phyloP scores from a whole-genome alignment of 1,140 invertebrate species.

The Lasioglossum albipes region DNA sequence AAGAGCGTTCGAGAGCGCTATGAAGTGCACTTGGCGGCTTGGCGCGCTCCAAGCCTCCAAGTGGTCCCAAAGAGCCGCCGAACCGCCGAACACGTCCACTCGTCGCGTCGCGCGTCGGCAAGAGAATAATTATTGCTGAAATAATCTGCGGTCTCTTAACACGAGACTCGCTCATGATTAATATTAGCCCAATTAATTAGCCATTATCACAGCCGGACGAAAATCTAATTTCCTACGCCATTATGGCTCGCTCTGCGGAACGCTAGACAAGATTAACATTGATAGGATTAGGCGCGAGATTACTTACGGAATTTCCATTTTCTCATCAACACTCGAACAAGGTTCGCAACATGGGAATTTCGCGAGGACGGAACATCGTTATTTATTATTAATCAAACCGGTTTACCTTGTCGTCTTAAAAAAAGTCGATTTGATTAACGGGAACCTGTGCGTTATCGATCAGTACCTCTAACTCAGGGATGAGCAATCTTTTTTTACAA shows the following conservation, averaged over 20 bases:
- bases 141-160: conserved; percentile 29
- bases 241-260: neutral
- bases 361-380: neutral
- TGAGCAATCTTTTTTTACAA: too few species aligned
- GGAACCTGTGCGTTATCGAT: too few species aligned
- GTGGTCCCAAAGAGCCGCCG: conserved; percentile 34
- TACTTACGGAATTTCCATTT: conserved; percentile 14
- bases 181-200: conserved; percentile 37
- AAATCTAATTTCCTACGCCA: conserved; percentile 33
- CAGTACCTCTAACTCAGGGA: too few species aligned
- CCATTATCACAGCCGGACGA: conserved; percentile 30
- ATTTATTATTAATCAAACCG: too few species aligned
- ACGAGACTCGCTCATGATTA: conserved; percentile 14
- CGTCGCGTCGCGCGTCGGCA: too few species aligned
- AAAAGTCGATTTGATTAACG: too few species aligned
- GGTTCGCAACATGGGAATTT: neutral
- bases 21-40: conserved; percentile 2
- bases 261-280: conserved; percentile 32
- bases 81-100: conserved; percentile 25
- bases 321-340: neutral
- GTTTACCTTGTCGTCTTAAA: too few species aligned
- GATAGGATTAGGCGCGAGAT: conserved; percentile 6
- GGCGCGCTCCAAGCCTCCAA: too few species aligned
- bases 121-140: conserved; percentile 43
- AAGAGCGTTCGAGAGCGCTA: conserved; percentile 15